Evolutionary conservation across 2,797 vertebrate species (phyloP).

Genomic region (Danio albolineatus): DNA sequence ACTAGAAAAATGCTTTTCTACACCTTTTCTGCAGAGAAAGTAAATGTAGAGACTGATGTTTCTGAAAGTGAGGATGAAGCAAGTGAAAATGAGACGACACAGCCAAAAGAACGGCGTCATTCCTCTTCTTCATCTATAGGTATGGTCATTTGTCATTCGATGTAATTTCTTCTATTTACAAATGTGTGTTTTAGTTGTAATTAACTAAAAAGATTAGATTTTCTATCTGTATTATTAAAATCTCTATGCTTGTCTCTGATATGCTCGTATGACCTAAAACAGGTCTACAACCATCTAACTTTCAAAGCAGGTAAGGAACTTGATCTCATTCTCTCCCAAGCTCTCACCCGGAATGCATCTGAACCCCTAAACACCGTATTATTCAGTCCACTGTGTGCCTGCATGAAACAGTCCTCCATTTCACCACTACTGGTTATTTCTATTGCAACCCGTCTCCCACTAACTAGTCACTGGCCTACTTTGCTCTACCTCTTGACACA

Average conservation of each 20-base stretch:
- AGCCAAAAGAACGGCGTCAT: neutral
- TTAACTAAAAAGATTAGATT: constrained; percentile 1
- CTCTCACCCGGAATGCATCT: neutral
- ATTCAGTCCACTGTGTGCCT: neutral
- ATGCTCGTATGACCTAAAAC: neutral
- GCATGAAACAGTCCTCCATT: too few relatives aligned
- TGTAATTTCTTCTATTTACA: neutral
- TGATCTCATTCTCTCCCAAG: neutral
- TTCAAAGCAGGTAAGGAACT: neutral
- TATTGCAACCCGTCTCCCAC: too few relatives aligned
- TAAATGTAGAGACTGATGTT: neutral
- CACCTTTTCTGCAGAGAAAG: constrained; percentile 6
- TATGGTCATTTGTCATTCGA: neutral
- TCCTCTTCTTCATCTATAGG: neutral
- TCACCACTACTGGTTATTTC: too few relatives aligned
- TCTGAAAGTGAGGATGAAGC: constrained; percentile 7
- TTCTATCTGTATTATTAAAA: neutral
- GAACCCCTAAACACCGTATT: neutral
- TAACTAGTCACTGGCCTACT: too few relatives aligned
- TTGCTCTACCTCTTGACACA: too few relatives aligned
- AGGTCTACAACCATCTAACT: neutral
- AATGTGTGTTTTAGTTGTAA: neutral
- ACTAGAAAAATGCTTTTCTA: too few relatives aligned
- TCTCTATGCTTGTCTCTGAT: neutral
- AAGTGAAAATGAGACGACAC: neutral